A percentile compares a stretch with the other conserved stretches of the same genome.
Evolutionary conservation across 2,888 invertebrate species (phyloP).

Genomic region (Melanophora roralis): DNA sequence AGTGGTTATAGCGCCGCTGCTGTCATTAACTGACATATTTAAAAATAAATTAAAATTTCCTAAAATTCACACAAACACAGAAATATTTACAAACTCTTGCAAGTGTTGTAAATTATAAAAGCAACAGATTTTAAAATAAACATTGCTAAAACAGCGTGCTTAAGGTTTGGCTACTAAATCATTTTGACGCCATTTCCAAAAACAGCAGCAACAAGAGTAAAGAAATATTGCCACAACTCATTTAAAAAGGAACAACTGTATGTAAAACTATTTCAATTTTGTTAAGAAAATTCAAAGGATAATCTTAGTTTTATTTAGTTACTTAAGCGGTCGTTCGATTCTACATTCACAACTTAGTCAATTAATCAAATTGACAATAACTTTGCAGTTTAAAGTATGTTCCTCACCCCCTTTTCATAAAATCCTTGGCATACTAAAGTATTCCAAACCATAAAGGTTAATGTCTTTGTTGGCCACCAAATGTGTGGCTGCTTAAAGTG

Average conservation of each 20-base stretch:
- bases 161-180: conserved; percentile 66
- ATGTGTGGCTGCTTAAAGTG: no score
- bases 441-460: conserved; percentile 7
- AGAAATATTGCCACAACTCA: conserved; percentile 68
- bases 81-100: not conserved
- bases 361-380: conserved; percentile 71
- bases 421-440: not conserved
- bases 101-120: conserved; percentile 64
- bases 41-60: no score
- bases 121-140: conserved; percentile 60
- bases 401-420: no score
- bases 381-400: conserved; percentile 65
- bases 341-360: conserved; percentile 46
- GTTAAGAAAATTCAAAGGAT: not conserved
- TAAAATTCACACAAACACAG: no score
- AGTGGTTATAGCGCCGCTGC: conserved; percentile 21
- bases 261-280: not conserved
- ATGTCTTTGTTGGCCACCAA: conserved; percentile 50
- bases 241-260: conserved; percentile 47
- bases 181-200: conserved; percentile 69
- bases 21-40: not conserved
- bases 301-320: not conserved
- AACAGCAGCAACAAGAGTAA: not conserved
- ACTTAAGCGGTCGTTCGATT: conserved; percentile 31
- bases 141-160: conserved; percentile 34